Base-by-base conservation (phyloP, 1,140 invertebrate species). In the Euglossa dilemma region DNA sequence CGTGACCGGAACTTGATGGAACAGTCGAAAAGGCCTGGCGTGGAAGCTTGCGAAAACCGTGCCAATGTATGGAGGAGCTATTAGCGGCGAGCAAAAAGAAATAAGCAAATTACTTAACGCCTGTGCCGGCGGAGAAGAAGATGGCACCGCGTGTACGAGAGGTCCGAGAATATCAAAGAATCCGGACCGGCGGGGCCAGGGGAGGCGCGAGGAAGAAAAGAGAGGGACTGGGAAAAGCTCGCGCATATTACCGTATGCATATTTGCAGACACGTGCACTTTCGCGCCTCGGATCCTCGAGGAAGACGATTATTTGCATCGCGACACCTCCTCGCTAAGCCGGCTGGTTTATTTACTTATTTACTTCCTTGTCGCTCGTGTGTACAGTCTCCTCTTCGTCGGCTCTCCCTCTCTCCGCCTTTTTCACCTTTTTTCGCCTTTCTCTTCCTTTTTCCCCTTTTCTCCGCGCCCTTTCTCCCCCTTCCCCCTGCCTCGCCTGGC, bases 341-440 rank as follows among this genome's bases (percentile, higher is more conserved):
- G 85, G 89, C 85, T 90, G 87, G 72, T 87, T 91, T 93, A 91
- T 92, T 92, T 92, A 92, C 92, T 92, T 92, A 93, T 93, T 93
- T 93, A 93, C 91, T 89, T 89, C 82, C 87, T 88, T 83, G 76
- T 89, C 80, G 80, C 80, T 80, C 81, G 85, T 89, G 87, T 89
- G 82, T 66, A 59, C 64, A 69, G 59, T 36, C 36, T 36, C 36
- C 36, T 36, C 36, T 36, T 12, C 61, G 28, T 52, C 75, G 85
- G 81, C 83, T 69, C 14, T 59, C 72, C 54, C 80, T 74, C 25
- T 52, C 12, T 70, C 59, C 50, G 69, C 63, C 23, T 20, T 28
- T 50, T 36, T 28, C 6, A 36, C 52, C 25, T 63, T 2, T 45
- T 25, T 71, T 56, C 2, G 16, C 8, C 25, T 45, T 59, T 43